phyloP scores from a whole-genome alignment of 2,888 invertebrate species.

The Anthrax anthrax region DNA sequence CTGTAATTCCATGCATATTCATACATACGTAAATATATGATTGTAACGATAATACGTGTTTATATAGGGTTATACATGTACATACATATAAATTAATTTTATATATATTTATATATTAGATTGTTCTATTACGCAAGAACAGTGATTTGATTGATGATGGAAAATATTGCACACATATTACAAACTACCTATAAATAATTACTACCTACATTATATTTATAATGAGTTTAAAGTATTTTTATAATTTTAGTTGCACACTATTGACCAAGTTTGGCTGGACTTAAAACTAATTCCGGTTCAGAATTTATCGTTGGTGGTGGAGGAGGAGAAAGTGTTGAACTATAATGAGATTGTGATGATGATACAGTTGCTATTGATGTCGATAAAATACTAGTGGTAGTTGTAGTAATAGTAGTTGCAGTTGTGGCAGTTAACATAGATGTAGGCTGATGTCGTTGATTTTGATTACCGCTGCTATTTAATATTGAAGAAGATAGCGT shows the following conservation, averaged over 20 bases:
- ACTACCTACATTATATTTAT: no score
- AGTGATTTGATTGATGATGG: no score
- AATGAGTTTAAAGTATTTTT: no score
- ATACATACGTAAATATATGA: no score
- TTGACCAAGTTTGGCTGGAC: constrained; percentile 35
- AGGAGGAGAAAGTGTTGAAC: constrained; percentile 6
- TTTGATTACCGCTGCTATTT: constrained; percentile 11
- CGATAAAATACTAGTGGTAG: constrained; percentile 9
- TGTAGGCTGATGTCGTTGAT: constrained; percentile 14
- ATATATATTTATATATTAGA: no score
- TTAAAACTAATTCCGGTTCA: constrained; percentile 33
- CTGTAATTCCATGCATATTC: no score
- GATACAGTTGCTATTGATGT: constrained; percentile 1
- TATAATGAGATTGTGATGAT: background rate
- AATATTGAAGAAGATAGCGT: constrained; percentile 12
- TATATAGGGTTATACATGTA: no score
- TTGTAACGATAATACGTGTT: no score
- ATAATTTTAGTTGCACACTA: constrained; percentile 15
- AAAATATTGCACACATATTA: no score
- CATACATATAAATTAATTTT: no score
- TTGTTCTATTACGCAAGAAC: no score
- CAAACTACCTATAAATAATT: no score
- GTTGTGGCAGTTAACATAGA: constrained; percentile 19
- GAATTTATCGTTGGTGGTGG: constrained; percentile 4
- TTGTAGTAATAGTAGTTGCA: constrained; percentile 11